Percentiles rank a stretch among this genome's conserved stretches.
Conservation (phyloP, 2,888 invertebrate genomes). For the Phasia obesa region DNA sequence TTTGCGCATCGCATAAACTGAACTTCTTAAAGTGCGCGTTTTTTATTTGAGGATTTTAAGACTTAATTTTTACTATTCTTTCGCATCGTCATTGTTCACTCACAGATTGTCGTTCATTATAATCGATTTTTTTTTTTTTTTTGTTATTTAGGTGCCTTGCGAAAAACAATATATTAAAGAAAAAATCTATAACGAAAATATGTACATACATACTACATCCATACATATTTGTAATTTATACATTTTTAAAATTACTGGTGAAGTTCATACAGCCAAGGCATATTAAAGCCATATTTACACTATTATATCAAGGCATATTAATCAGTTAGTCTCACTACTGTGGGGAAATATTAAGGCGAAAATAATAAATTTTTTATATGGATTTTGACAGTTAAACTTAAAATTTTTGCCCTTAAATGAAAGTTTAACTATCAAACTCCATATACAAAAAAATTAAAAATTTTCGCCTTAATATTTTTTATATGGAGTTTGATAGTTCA, state of each 20-base stretch:
- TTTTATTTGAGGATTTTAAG: slow-evolving; percentile 52
- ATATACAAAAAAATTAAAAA: no score
- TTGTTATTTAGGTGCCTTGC: slow-evolving; percentile 13
- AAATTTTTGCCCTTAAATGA: no score
- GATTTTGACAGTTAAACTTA: no score
- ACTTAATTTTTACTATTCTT: slow-evolving; percentile 51
- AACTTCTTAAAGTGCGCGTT: not conserved
- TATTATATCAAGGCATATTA: no score
- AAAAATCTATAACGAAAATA: slow-evolving; percentile 53
- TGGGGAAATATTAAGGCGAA: no score
- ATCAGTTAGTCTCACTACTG: no score
- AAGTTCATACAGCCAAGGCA: not conserved
- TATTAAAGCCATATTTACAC: no score
- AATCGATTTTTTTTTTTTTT: slow-evolving; percentile 7
- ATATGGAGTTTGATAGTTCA: no score
- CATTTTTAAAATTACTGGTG: slow-evolving; percentile 41
- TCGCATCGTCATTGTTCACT: slow-evolving; percentile 48
- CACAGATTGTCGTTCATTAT: slow-evolving; percentile 55
- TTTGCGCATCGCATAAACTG: slow-evolving; percentile 9
- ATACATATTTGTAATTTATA: slow-evolving; percentile 38
- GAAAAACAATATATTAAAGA: slow-evolving; percentile 47
- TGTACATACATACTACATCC: no score
- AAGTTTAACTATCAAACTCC: no score
- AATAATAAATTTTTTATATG: no score
- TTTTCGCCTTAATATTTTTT: no score